These are phyloP conservation scores for Echiichthys vipera DNA, from an alignment of 2,797 vertebrate species.

Conservation along the genomic window DNA sequence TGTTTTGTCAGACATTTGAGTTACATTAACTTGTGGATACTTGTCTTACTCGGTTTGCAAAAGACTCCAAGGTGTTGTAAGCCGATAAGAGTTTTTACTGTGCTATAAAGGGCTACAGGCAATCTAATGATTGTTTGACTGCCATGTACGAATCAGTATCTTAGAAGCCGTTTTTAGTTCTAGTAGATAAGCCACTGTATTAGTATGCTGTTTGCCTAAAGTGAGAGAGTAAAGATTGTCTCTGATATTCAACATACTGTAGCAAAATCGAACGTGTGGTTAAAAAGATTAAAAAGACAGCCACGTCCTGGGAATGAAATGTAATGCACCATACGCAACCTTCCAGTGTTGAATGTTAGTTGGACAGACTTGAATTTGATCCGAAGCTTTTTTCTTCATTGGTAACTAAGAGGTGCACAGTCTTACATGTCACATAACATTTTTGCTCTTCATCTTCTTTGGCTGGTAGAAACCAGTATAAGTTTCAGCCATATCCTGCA, in stretches of 20 bases:
- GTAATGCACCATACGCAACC: neutral
- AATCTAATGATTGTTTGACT: conserved; percentile 52
- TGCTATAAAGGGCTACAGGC: conserved; percentile 20
- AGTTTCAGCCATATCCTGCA: conserved; percentile 48
- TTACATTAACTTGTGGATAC: conserved; percentile 36
- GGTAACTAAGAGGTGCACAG: conserved; percentile 32
- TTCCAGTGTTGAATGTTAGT: conserved; percentile 1
- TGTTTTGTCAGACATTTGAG: conserved; percentile 33
- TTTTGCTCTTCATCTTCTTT: conserved; percentile 46
- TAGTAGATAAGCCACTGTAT: conserved; percentile 38
- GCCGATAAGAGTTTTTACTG: conserved; percentile 37
- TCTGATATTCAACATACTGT: neutral
- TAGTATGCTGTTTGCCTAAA: conserved; percentile 25
- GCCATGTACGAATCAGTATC: conserved; percentile 38
- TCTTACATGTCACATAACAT: conserved; percentile 41
- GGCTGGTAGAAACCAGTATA: conserved; percentile 37
- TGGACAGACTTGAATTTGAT: conserved; percentile 33
- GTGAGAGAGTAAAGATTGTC: conserved; percentile 28
- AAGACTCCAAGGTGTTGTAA: conserved; percentile 40
- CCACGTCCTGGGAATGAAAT: conserved; percentile 3
- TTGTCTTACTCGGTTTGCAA: neutral
- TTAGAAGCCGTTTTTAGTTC: conserved; percentile 35
- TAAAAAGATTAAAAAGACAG: conserved; percentile 7
- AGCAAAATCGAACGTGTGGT: conserved; percentile 13
- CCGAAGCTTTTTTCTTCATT: conserved; percentile 24